Conservation (phyloP, 2,113 vertebrate genomes). For the Ibidorhyncha struthersii region DNA sequence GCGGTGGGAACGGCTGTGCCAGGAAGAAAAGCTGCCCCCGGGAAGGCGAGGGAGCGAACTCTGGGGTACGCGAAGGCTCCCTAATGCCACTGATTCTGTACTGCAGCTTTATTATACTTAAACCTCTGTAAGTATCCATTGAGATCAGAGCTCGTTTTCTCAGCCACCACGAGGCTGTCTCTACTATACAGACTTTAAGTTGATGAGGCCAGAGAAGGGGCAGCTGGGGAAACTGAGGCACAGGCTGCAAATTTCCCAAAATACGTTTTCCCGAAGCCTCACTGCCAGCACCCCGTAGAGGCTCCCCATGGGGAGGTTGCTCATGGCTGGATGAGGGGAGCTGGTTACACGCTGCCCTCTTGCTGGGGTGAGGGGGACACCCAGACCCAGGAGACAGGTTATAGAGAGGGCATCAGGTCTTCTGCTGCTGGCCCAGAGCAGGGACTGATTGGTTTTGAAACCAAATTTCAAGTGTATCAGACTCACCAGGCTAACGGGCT, state of each 20-base stretch:
- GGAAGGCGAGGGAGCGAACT: rapidly evolving
- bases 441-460: not conserved
- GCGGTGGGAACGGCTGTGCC: rapidly evolving
- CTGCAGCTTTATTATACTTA: not conserved
- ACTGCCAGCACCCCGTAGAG: rapidly evolving
- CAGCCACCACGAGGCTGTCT: not conserved
- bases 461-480: not conserved
- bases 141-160: not conserved
- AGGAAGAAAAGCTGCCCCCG: not conserved
- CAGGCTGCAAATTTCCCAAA: rapidly evolving
- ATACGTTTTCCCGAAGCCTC: rapidly evolving
- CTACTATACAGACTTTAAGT: not conserved
- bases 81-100: not conserved
- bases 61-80: not conserved
- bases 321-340: not conserved
- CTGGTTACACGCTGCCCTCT: not conserved
- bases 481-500: not conserved
- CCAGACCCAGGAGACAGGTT: not conserved
- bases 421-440: not conserved
- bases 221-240: not conserved
- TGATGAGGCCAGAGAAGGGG: not conserved
- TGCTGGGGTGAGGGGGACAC: rapidly evolving
- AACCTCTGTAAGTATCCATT: not conserved
- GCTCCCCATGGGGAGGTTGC: not conserved
- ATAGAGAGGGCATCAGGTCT: not conserved